Evolutionary conservation across 1,140 invertebrate genomes (phyloP).

Genomic region (Drosophila micromelanica): DNA sequence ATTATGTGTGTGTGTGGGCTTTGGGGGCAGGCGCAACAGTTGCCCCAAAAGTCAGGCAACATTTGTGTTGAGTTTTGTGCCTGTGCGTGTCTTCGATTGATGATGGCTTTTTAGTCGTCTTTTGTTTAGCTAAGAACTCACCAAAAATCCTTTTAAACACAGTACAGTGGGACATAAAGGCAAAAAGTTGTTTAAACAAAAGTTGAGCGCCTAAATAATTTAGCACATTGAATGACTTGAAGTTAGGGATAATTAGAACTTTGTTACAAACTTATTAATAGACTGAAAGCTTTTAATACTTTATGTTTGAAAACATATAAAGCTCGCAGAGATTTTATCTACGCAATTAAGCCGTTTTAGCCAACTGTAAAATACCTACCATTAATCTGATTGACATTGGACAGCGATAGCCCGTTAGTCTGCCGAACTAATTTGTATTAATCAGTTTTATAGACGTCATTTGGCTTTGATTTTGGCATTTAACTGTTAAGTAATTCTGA

Average conservation of each 20-base stretch:
- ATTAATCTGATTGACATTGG: constrained; percentile 26
- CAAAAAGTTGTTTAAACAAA: neutral
- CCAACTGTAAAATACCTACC: constrained; percentile 15
- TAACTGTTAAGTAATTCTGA: constrained; percentile 40
- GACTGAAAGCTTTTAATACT: too few relatives aligned
- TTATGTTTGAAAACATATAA: too few relatives aligned
- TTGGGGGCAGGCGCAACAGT: constrained; percentile 39
- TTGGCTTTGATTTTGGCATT: constrained; percentile 36
- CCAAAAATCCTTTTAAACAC: constrained; percentile 19
- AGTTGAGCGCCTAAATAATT: too few relatives aligned
- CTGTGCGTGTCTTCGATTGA: constrained; percentile 38
- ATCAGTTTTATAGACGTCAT: constrained; percentile 63
- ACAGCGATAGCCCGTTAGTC: constrained; percentile 2
- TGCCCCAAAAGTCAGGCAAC: constrained; percentile 5
- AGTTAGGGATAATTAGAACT: too few relatives aligned
- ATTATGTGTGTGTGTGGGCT: neutral
- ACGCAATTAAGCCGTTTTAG: too few relatives aligned
- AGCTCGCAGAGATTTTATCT: too few relatives aligned
- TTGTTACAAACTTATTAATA: too few relatives aligned
- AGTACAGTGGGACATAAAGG: constrained; percentile 7
- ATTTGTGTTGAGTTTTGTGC: neutral
- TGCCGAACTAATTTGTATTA: constrained; percentile 59
- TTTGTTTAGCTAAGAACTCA: constrained; percentile 14
- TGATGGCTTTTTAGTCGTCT: constrained; percentile 25
- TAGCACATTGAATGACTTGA: too few relatives aligned